Evolutionary conservation across 2,888 invertebrate species (phyloP).

Genomic region (Harpalus rubripes): DNA sequence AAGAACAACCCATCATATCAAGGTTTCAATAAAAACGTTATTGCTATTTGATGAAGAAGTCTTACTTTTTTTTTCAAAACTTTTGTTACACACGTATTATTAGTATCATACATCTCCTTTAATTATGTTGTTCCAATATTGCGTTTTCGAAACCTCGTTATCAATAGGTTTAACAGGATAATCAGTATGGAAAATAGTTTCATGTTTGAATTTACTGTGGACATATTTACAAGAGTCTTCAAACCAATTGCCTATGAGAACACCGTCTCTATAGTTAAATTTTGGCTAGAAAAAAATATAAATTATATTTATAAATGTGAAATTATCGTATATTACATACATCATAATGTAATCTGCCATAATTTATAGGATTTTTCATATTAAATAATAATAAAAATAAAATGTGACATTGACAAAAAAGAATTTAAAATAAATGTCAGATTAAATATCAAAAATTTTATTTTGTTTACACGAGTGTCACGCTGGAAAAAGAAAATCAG

Average conservation of each 20-base stretch:
- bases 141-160: neutral
- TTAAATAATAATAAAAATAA: slow-evolving; percentile 14
- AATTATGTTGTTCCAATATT: slow-evolving; percentile 44
- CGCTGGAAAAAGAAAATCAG: too few species aligned
- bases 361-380: slow-evolving; percentile 33
- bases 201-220: slow-evolving; percentile 50
- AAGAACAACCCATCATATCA: too few species aligned
- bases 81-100: too few species aligned
- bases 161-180: slow-evolving; percentile 17
- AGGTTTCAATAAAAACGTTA: too few species aligned
- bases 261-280: slow-evolving; percentile 40
- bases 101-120: slow-evolving; percentile 37
- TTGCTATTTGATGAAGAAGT: too few species aligned
- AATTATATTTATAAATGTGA: neutral
- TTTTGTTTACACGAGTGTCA: neutral
- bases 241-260: slow-evolving; percentile 59
- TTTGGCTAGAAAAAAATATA: slow-evolving; percentile 37
- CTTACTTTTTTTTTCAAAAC: too few species aligned
- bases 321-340: slow-evolving; percentile 10
- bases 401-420: slow-evolving; percentile 5
- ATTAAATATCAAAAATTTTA: neutral
- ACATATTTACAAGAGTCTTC: slow-evolving; percentile 62
- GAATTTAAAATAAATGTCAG: neutral
- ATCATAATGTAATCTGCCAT: slow-evolving; percentile 55
- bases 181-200: slow-evolving; percentile 17